Base-by-base conservation (phyloP, 2,888 invertebrate genomes). In the Suillia variegata region DNA sequence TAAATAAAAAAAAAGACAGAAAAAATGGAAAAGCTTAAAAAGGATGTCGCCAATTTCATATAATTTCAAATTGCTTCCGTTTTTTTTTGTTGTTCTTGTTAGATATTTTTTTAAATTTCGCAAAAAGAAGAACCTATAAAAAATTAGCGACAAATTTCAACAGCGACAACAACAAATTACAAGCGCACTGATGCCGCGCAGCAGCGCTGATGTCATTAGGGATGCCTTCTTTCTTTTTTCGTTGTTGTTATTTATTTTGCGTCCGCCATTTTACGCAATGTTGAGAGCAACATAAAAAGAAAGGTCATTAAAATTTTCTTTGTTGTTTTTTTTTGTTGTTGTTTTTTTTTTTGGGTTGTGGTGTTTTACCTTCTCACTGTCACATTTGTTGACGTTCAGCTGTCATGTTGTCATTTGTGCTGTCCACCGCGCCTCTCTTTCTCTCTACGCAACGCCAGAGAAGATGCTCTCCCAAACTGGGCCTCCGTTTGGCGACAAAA, bases 311-410 rank as follows among this genome's bases (percentile, higher is more conserved):
- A 38, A 56, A 17, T 10, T 31, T 20, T 13, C 51, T 45, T 57
- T 57, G 5, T 49, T 49, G 8, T 26, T 26, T 26, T 26, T 12
- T 17, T 24, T 31, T 13, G 8, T 21, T 13, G 4, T 21, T 13
- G 8, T 49, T 17, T 49, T 5, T 13, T 48, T 17, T 48, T 20
- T 17, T 48, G 17, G 6, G 13, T 21, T 13, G 20, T n/a, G 20
- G 49, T 26, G 5, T 26, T 26, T 5, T 5, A 26, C 26, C 26
- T 26, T 26, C 26, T 6, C 10, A 26, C 38, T 12, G 22, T 22
- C 18, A 22, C 33, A 45, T 58, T 21, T 33, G 53, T 47, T 58
- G 58, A 58, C 58, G 53, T 24, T 48, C 48, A 54, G 49, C 58
- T 58, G 53, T 58, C 58, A 58, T 48, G 47, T 53, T 26, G 10